These are phyloP conservation scores for Callinectes sapidus DNA, from an alignment of 2,888 invertebrate genomes.

Conservation along the genomic window DNA sequence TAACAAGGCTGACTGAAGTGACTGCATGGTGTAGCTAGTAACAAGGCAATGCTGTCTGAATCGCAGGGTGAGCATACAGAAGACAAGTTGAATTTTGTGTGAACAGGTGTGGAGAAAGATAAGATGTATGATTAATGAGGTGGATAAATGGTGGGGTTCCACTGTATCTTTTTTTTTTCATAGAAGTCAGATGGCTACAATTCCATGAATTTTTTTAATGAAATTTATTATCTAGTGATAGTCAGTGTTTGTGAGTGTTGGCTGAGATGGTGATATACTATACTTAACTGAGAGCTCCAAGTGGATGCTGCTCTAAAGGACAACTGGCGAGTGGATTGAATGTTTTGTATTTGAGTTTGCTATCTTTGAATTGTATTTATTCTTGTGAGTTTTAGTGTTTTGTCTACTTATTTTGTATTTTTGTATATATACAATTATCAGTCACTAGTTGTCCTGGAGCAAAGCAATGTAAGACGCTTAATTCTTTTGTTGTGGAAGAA, in stretches of 20 bases:
- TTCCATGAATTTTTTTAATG: background rate
- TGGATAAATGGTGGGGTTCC: no score
- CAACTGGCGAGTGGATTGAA: slow-evolving; percentile 13
- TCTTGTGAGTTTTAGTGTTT: slow-evolving; percentile 28
- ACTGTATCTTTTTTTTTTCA: background rate
- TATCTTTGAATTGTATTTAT: slow-evolving; percentile 42
- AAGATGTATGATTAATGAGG: no score
- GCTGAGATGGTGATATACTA: background rate
- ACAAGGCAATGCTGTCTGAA: no score
- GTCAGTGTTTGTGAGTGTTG: background rate
- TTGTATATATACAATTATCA: slow-evolving; percentile 44
- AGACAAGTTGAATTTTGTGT: no score
- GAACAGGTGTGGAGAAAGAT: no score
- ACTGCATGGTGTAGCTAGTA: no score
- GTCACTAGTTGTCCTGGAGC: slow-evolving; percentile 40
- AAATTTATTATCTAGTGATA: background rate
- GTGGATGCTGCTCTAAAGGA: background rate
- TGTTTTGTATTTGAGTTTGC: slow-evolving; percentile 21
- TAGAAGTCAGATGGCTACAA: background rate
- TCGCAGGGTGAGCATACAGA: no score
- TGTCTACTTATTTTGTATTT: slow-evolving; percentile 50
- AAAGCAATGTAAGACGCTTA: background rate
- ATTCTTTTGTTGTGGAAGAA: slow-evolving; percentile 36
- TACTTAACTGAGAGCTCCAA: background rate
- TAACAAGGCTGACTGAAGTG: no score